Evolutionary conservation across 2,888 invertebrate species (phyloP), one percentile per base, ranked within the genome.

Genomic region (Euplexia lucipara): DNA sequence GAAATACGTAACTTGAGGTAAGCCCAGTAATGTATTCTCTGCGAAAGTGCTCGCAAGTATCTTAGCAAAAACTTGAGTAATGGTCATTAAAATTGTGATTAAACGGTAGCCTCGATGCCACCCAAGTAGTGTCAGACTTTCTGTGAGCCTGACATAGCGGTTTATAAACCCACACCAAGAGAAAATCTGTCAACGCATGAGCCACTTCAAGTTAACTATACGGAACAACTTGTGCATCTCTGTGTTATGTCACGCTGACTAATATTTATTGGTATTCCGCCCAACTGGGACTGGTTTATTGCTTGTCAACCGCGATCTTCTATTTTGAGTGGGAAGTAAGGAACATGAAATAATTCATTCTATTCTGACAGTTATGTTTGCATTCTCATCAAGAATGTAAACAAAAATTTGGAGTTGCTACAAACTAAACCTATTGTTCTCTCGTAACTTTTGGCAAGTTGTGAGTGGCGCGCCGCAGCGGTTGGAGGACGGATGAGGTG

Each of bases 201-300:
- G 78, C 80, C 84, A 81, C 87, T 87, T 80, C 83, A 85, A 78
- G 81, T 83, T 82, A 82, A 80, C 78, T 77, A n/a, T n/a, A 79
- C 78, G 57, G 74, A 70, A 72, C 77, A 79, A 86, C 79, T 81
- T 79, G 75, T 82, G 70, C 83, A 83, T 87, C 83, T 83, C 82
- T 83, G 79, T 83, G 82, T 83, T 86, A 82, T 72, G 74, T 78
- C 81, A 79, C 70, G 67, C 75, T 75, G 77, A 78, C 78, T 78
- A 79, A 79, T 81, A 82, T 81, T 84, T 81, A 83, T 82, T 78
- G 81, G 76, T 83, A 78, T 84, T 83, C 83, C 82, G 76, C 81
- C 83, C 83, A 81, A 82, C 82, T 75, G 64, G 63, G 83, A 84
- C 83, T 83, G 80, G 85, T 86, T 88, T 88, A 88, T 86, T 83